Base-by-base conservation (phyloP, 1,140 invertebrate genomes). In the Scaptodrosophila lebanonensis region DNA sequence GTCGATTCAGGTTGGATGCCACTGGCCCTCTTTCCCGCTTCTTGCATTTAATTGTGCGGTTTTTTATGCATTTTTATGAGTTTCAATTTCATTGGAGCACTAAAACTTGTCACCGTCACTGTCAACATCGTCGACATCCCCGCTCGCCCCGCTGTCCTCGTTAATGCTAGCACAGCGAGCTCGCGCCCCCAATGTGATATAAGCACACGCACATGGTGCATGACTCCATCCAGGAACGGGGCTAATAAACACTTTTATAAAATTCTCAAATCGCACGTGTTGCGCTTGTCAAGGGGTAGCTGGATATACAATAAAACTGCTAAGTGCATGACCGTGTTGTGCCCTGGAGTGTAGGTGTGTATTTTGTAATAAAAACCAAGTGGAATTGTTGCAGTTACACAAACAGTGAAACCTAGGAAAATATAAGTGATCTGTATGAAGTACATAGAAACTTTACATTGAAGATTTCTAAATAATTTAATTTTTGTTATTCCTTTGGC, bases 231-330 rank as follows among this genome's bases (percentile, higher is more conserved):
- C n/a, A n/a, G n/a, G n/a, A n/a, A 50, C 42, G 45, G 59, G 73
- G 73, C 72, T 53, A 72, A 77, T 79, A 77, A 77, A 77, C 72
- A 77, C 72, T 77, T 57, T 72, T 79, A 72, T 79, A 79, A 73
- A 75, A 77, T 79, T 79, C 73, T 73, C 51, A 57, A 72, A 79
- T 65, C 68, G 73, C 72, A 79, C 73, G 72, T 77, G 73, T 77
- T 67, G 68, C 75, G 54, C 66, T 72, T 77, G 72, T 79, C 72
- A 77, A 77, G 69, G 68, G 72, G 73, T 64, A 72, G 53, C 35
- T 32, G 33, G n/a, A n/a, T 27, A 48, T 53, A 72, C 75, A 58
- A 77, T 77, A 77, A 77, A 77, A 77, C 66, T 52, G 51, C 64
- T 72, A 68, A 77, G 73, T 77, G 72, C 64, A 72, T 77, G 73